These are phyloP conservation scores for Syncerus caffer DNA, from an alignment of 2,797 vertebrate species.

Conservation along the genomic window DNA sequence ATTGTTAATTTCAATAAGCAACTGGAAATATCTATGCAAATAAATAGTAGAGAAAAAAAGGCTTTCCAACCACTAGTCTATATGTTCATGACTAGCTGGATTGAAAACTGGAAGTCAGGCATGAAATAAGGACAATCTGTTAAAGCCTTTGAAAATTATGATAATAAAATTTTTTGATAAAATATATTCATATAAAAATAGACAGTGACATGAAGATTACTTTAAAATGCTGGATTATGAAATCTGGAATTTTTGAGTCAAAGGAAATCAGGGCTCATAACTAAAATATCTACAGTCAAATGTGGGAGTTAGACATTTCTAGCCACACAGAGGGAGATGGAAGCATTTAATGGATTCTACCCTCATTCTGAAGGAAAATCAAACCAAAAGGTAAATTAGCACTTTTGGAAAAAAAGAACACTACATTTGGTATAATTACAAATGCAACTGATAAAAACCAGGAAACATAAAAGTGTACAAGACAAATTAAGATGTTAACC, in stretches of 20 bases:
- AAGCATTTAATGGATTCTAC: background rate
- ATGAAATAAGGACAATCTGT: background rate
- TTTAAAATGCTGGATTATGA: background rate
- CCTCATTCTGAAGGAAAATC: conserved; percentile 4
- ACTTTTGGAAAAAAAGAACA: background rate
- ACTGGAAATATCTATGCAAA: background rate
- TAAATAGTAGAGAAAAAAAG: background rate
- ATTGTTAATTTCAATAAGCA: background rate
- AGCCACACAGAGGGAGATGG: background rate
- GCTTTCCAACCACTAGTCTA: background rate
- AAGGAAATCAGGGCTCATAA: background rate
- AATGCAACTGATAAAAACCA: background rate
- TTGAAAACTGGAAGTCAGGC: background rate
- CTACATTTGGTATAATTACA: background rate
- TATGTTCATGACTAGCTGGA: background rate
- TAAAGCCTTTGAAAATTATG: background rate
- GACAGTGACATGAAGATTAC: background rate
- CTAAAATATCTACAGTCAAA: background rate
- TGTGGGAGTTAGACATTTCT: background rate
- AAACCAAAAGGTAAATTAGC: background rate
- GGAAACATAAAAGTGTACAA: background rate
- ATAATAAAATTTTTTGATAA: background rate
- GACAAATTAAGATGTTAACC: background rate
- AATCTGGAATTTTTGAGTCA: background rate
- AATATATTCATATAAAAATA: background rate